Evolutionary conservation across 2,888 invertebrate genomes (phyloP).

Genomic region (Netelia virgata): DNA sequence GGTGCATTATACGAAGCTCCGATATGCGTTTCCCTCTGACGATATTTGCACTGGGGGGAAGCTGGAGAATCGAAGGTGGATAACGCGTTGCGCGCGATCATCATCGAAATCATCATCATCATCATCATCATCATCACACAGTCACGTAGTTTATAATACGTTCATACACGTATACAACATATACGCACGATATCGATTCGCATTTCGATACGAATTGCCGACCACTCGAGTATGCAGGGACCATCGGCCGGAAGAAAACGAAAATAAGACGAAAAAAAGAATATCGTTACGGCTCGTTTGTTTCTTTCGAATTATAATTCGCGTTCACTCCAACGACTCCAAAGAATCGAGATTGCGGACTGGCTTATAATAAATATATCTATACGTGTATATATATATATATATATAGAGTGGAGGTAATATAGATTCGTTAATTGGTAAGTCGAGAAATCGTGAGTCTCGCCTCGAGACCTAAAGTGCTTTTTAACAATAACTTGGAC

Average conservation of each 20-base stretch:
- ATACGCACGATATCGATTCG: slow-evolving; percentile 72
- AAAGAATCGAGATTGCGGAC: slow-evolving; percentile 49
- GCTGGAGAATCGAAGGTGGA: not conserved
- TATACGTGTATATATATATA: too few species aligned
- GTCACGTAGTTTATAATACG: slow-evolving; percentile 45
- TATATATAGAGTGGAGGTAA: not conserved
- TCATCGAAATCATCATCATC: slow-evolving; percentile 51
- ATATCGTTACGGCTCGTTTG: slow-evolving; percentile 32
- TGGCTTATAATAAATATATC: not conserved
- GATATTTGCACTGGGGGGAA: slow-evolving; percentile 52
- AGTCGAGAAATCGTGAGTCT: slow-evolving; percentile 30
- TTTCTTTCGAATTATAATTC: slow-evolving; percentile 53
- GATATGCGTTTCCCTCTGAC: slow-evolving; percentile 33
- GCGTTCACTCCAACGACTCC: slow-evolving; percentile 39
- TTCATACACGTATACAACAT: slow-evolving; percentile 18
- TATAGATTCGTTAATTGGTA: slow-evolving; percentile 22
- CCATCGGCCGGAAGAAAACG: slow-evolving; percentile 5
- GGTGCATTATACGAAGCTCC: slow-evolving; percentile 33
- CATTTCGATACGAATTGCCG: slow-evolving; percentile 78
- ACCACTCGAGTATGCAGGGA: slow-evolving; percentile 45
- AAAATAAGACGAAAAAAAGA: slow-evolving; percentile 22
- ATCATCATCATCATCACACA: slow-evolving; percentile 22
- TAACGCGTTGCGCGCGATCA: slow-evolving; percentile 64
- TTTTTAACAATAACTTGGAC: slow-evolving; percentile 44
- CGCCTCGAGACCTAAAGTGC: not conserved